Evolutionary conservation across 2,888 invertebrate species (phyloP).

Genomic region (Lacanobia wlatinum): DNA sequence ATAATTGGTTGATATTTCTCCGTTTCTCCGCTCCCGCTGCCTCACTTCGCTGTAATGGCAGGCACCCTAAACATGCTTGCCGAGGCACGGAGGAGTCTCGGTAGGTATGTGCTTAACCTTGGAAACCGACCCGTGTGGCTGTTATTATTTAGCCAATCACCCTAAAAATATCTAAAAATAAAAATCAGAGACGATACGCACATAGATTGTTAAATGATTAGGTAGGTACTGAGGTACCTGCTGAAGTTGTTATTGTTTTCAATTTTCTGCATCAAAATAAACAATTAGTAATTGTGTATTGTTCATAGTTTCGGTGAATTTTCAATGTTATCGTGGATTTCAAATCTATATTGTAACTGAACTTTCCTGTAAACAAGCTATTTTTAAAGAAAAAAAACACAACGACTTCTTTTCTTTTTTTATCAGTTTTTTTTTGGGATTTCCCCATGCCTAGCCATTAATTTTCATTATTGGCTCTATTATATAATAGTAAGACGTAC

Average conservation of each 20-base stretch:
- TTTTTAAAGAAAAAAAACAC: background rate
- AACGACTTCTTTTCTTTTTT: too few relatives aligned
- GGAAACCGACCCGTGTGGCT: too few relatives aligned
- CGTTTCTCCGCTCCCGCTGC: too few relatives aligned
- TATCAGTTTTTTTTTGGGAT: background rate
- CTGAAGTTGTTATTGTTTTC: conserved; percentile 26
- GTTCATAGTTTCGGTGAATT: conserved; percentile 12
- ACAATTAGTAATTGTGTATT: conserved; percentile 17
- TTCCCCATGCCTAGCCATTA: background rate
- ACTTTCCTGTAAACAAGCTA: conserved; percentile 13
- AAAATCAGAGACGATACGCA: conserved; percentile 2
- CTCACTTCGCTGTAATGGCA: too few relatives aligned
- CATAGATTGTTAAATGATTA: conserved; percentile 5
- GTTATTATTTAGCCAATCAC: too few relatives aligned
- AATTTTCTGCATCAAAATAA: background rate
- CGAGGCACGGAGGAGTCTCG: too few relatives aligned
- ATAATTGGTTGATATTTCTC: too few relatives aligned
- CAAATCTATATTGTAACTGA: background rate
- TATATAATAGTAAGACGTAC: too few relatives aligned
- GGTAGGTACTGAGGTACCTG: background rate
- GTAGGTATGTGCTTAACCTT: too few relatives aligned
- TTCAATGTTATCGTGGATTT: conserved; percentile 10
- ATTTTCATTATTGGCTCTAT: background rate
- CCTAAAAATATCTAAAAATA: too few relatives aligned
- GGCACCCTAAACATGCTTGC: too few relatives aligned